phyloP scores from a whole-genome alignment of 2,797 vertebrate genomes.

The Chelidonichthys spinosus region DNA sequence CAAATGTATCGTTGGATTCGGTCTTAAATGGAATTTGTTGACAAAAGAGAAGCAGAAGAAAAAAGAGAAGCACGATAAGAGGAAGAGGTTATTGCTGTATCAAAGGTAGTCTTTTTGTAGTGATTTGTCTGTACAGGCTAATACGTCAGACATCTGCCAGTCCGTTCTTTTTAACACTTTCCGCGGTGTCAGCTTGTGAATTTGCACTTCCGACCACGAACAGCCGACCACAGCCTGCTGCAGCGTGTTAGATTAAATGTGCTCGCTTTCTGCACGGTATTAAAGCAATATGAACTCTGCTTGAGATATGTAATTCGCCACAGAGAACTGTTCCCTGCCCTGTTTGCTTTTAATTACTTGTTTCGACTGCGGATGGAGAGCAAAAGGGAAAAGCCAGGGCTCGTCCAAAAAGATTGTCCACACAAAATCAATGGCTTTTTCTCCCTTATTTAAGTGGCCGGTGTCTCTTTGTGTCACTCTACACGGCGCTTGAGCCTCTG shows the following conservation, averaged over 20 bases:
- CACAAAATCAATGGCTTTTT: conserved; percentile 37
- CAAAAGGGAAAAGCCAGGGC: conserved; percentile 3
- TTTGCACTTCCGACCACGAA: neutral
- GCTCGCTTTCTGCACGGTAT: neutral
- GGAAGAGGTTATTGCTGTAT: neutral
- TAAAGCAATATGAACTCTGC: neutral
- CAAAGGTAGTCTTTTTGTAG: neutral
- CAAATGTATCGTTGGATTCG: neutral
- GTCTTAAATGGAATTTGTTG: neutral
- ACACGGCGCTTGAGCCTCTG: neutral
- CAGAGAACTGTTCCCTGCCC: neutral
- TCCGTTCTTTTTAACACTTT: neutral
- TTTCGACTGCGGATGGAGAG: conserved; percentile 1
- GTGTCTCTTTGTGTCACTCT: conserved; percentile 44
- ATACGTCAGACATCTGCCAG: neutral
- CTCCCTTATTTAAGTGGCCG: conserved; percentile 42
- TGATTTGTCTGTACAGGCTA: neutral
- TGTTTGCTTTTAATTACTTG: neutral
- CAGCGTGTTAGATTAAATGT: neutral
- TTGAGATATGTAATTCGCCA: neutral
- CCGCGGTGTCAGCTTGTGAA: neutral
- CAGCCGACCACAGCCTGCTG: neutral
- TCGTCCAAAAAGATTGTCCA: conserved; percentile 21
- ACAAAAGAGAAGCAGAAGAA: neutral
- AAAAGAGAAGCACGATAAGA: neutral